Percentiles rank a stretch among this genome's conserved stretches.
Evolutionary conservation across 2,113 vertebrate species (phyloP).

Genomic region (Climacteris rufus): DNA sequence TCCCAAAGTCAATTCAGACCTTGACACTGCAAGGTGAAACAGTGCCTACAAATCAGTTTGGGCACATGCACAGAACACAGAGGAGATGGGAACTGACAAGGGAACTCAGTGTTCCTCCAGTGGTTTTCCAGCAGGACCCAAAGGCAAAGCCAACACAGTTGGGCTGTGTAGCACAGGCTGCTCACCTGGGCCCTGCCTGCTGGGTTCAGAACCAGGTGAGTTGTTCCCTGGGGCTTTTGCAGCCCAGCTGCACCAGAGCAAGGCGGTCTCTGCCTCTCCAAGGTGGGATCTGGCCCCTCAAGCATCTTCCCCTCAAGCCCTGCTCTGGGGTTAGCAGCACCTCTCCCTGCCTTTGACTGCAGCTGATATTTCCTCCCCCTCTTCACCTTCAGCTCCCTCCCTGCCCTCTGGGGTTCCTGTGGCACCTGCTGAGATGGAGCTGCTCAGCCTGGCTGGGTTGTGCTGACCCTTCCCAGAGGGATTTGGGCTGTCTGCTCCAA

Average conservation of each 20-base stretch:
- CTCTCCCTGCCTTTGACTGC: not conserved
- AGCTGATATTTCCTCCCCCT: not conserved
- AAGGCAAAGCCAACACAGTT: not conserved
- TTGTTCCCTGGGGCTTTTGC: not conserved
- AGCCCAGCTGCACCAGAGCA: not conserved
- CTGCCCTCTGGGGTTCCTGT: not conserved
- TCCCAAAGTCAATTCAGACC: not conserved
- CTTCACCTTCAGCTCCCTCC: not conserved
- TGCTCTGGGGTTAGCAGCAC: not conserved
- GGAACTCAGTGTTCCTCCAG: constrained; percentile 17
- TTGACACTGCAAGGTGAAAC: not conserved
- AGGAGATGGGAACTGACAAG: not conserved
- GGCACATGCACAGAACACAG: not conserved
- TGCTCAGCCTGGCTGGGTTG: not conserved
- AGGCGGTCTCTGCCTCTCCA: not conserved
- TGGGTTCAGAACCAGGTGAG: too few species aligned
- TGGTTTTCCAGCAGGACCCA: not conserved
- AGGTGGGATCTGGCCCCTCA: not conserved
- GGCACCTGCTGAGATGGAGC: not conserved
- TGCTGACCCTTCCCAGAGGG: not conserved
- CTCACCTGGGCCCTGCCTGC: not conserved
- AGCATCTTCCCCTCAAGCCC: not conserved
- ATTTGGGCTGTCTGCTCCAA: not conserved
- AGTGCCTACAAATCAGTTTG: not conserved
- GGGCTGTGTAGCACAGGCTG: not conserved